These are phyloP conservation scores for Melanotaenia boesemani DNA, from an alignment of 2,797 vertebrate genomes.

Conservation along the genomic window DNA sequence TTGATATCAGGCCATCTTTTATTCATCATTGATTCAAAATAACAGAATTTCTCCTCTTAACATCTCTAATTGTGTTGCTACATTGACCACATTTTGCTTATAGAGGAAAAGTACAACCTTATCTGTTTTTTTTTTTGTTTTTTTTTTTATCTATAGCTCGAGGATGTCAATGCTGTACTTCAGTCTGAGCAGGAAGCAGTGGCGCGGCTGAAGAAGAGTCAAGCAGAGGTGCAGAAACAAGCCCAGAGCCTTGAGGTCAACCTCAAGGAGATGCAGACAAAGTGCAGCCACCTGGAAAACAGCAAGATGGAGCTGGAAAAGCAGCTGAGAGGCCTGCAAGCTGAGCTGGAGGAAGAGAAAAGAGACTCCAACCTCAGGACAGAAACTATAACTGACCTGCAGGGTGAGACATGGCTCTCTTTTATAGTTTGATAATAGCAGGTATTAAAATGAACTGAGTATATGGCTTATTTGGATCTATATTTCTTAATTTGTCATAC, in stretches of 20 bases:
- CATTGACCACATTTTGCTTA: constrained; percentile 3
- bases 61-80: background rate
- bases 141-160: constrained; percentile 81
- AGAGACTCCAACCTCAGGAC: constrained; percentile 86
- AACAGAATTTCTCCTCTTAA: constrained; percentile 19
- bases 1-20: too few relatives aligned
- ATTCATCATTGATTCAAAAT: too few relatives aligned
- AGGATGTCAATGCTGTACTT: constrained; percentile 88
- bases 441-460: background rate
- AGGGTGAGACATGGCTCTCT: constrained; percentile 83
- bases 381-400: constrained; percentile 91
- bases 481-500: background rate
- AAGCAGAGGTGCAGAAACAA: constrained; percentile 91
- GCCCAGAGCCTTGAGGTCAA: constrained; percentile 90
- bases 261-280: constrained; percentile 90
- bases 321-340: constrained; percentile 89
- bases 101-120: constrained; percentile 7
- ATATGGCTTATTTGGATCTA: too few relatives aligned
- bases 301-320: constrained; percentile 91
- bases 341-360: constrained; percentile 90
- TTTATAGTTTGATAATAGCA: background rate
- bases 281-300: constrained; percentile 89
- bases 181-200: constrained; percentile 89
- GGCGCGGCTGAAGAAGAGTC: constrained; percentile 89
- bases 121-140: background rate